Conservation (phyloP, 2,113 vertebrate genomes). For the Crocuta crocuta region DNA sequence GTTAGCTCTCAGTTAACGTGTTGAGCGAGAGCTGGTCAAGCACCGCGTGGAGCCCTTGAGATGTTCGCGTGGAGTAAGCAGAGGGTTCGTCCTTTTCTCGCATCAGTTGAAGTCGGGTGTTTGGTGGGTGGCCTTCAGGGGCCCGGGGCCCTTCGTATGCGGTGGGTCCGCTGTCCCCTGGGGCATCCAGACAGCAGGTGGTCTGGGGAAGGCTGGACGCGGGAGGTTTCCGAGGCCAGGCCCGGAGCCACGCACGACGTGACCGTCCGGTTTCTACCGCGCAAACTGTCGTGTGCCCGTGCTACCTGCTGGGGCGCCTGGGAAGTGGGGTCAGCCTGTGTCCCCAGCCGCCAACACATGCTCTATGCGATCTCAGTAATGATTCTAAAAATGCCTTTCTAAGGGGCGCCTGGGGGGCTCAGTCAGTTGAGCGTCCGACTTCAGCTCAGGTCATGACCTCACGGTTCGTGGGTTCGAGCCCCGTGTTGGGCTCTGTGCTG, state of each 20-base stretch:
- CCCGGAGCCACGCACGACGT: fast-evolving
- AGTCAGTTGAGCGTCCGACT: too few relatives aligned
- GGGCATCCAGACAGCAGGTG: background rate
- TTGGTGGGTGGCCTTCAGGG: background rate
- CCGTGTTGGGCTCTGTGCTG: too few relatives aligned
- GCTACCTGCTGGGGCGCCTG: background rate
- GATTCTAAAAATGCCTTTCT: background rate
- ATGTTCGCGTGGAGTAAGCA: background rate
- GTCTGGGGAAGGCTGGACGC: background rate
- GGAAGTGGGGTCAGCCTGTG: background rate
- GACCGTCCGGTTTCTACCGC: fast-evolving
- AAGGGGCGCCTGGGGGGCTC: too few relatives aligned
- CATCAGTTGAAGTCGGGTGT: background rate
- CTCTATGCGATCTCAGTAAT: background rate
- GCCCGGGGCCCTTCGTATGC: too few relatives aligned
- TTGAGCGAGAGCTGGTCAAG: too few relatives aligned
- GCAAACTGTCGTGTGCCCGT: background rate
- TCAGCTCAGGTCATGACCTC: too few relatives aligned
- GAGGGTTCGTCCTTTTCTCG: background rate
- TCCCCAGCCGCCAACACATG: background rate
- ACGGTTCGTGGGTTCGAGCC: too few relatives aligned
- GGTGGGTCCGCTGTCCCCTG: background rate
- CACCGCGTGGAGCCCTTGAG: fast-evolving
- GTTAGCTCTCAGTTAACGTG: background rate
- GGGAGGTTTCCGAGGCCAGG: background rate